These are phyloP conservation scores for Sebastolobus alascanus DNA, from an alignment of 2,797 vertebrate genomes.

Conservation along the genomic window DNA sequence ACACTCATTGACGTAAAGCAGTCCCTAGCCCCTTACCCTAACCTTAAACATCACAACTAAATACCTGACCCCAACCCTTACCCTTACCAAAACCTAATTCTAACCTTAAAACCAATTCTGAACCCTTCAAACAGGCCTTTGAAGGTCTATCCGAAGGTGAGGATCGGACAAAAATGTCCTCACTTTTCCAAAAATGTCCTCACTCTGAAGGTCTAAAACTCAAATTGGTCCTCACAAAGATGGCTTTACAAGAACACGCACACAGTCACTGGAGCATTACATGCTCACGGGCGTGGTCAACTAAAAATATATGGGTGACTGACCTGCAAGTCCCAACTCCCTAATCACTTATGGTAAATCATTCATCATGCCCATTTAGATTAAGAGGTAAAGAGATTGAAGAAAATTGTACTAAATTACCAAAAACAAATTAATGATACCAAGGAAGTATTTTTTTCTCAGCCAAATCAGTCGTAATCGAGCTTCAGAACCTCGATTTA, in stretches of 20 bases:
- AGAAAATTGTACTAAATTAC: background rate
- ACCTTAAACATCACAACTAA: background rate
- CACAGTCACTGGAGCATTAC: slow-evolving; percentile 23
- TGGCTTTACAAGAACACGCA: slow-evolving; percentile 2
- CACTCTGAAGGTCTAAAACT: too few relatives aligned
- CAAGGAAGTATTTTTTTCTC: background rate
- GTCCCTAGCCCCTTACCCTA: too few relatives aligned
- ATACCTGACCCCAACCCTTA: too few relatives aligned
- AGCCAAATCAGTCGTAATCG: background rate
- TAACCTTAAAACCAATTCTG: too few relatives aligned
- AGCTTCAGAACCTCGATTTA: background rate
- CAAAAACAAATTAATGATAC: background rate
- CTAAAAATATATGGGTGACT: slow-evolving; percentile 26
- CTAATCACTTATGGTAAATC: slow-evolving; percentile 18
- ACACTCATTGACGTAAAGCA: too few relatives aligned
- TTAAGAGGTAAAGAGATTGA: background rate
- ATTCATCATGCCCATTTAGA: slow-evolving; percentile 7
- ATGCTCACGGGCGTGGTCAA: slow-evolving; percentile 18
- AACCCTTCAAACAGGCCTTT: too few relatives aligned
- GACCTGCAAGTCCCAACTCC: slow-evolving; percentile 26
- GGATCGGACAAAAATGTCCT: too few relatives aligned
- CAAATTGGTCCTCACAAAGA: background rate
- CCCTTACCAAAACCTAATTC: too few relatives aligned
- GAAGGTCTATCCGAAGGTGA: too few relatives aligned
- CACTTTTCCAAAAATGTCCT: too few relatives aligned